Evolutionary conservation across 2,113 vertebrate species (phyloP), one percentile per base, ranked within the genome.

Genomic region (Empidonax alnorum): DNA sequence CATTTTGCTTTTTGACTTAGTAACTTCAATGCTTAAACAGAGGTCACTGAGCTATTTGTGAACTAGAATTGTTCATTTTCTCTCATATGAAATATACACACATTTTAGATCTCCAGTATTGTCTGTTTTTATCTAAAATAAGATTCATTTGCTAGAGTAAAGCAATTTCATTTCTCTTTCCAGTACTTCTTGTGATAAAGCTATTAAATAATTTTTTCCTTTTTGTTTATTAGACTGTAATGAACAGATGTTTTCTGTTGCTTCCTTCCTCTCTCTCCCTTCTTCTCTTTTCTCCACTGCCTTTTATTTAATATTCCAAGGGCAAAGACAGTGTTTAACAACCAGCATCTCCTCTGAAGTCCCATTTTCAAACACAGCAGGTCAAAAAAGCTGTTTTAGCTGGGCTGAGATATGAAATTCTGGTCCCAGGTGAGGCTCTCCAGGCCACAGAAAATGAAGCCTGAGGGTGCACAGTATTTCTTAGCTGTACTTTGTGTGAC

Each of bases 351-450:
- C 41, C 3, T 87, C 83, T 63, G 63, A 88, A 25, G 56, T 85
- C 44, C 69, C 27, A 30, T 87, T 96, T 96, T 93, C 87, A 89
- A 80, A 79, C 59, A 53, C 74, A 91, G 53, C 50, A 71, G 37
- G 73, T 94, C 73, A 85, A 91, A 84, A 96, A 78, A 89, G 6
- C 66, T 79, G 39, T 49, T 89, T 94, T 85, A 85, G 17, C 4
- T 23, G 21, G 42, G n/a, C 19, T 39, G 72, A 90, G 71, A 63
- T 67, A 79, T 7, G 9, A 89, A 78, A 81, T 47, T 66, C 5
- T 52, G 28, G 75, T 81, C 63, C 41, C 67, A 80, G 39, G 37
- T 81, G 76, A 72, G 47, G 52, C 21, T 75, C 59, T 82, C 59
- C 50, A 71, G 44, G 73, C 15, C 87, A 80, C 33, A 33, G 33